A percentile compares a stretch with the other conserved stretches of the same genome.
Evolutionary conservation across 2,888 invertebrate genomes (phyloP).

Genomic region (Luffia ferchaultella): DNA sequence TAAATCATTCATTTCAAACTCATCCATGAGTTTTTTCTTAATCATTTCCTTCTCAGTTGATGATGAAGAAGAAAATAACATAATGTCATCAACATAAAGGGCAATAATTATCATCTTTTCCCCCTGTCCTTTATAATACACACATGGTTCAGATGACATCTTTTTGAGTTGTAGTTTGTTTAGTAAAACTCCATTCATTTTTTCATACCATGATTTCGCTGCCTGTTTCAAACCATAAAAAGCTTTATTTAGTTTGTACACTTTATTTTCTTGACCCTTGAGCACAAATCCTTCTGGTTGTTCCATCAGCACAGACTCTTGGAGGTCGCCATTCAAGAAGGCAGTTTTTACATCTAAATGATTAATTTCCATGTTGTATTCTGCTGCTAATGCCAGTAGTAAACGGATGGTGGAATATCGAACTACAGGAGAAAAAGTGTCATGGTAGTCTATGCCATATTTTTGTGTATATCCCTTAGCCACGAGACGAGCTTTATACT

Average conservation of each 20-base stretch:
- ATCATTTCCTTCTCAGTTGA: neutral
- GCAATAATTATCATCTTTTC: constrained; percentile 3
- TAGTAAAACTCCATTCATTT: constrained; percentile 1
- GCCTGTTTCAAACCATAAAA: constrained; percentile 9
- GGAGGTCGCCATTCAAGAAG: neutral
- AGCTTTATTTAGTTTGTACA: neutral
- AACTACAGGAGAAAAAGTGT: constrained; percentile 3
- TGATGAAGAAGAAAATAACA: neutral
- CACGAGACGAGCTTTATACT: constrained; percentile 3
- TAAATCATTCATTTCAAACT: neutral
- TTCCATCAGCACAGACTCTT: no score
- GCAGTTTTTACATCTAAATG: neutral
- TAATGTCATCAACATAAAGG: constrained; percentile 3
- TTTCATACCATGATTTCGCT: constrained; percentile 4
- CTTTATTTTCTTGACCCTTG: no score
- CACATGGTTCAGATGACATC: constrained; percentile 1
- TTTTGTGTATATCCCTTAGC: constrained; percentile 5
- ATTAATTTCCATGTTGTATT: neutral
- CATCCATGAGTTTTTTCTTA: neutral
- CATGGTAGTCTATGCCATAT: neutral
- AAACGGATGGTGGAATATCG: no score
- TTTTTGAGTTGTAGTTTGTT: no score
- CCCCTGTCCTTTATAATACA: no score
- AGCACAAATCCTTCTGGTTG: no score
- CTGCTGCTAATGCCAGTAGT: neutral